These are phyloP conservation scores for Agrotis clavis DNA, from an alignment of 2,888 invertebrate species.

Conservation along the genomic window DNA sequence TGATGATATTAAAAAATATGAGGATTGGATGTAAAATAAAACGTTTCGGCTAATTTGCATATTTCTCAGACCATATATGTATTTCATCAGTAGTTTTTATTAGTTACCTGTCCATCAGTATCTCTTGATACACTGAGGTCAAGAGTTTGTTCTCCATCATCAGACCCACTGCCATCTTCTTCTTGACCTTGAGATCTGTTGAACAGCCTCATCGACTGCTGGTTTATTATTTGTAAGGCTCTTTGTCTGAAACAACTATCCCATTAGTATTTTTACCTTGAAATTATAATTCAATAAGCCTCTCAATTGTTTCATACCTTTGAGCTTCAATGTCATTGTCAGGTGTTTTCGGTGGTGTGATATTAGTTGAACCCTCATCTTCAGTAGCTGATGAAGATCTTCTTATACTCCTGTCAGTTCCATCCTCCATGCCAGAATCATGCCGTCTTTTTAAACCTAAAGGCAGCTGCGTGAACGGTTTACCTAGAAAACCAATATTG, in stretches of 20 bases:
- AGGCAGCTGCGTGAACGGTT: conserved; percentile 87
- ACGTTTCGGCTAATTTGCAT: conserved; percentile 37
- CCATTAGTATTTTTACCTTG: conserved; percentile 17
- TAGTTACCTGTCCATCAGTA: conserved; percentile 86
- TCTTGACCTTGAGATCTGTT: conserved; percentile 84
- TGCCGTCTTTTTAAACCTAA: conserved; percentile 85
- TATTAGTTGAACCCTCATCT: conserved; percentile 88
- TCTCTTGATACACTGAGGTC: conserved; percentile 89
- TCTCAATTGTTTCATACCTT: conserved; percentile 72
- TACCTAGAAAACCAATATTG: conserved; percentile 74
- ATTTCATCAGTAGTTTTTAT: conserved; percentile 16
- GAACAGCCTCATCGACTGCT: conserved; percentile 87
- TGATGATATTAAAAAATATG: conserved; percentile 49
- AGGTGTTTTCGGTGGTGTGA: conserved; percentile 89
- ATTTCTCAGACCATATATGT: conserved; percentile 20
- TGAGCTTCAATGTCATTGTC: conserved; percentile 88
- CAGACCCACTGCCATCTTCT: conserved; percentile 88
- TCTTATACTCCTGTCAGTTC: conserved; percentile 81
- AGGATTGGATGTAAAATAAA: conserved; percentile 32
- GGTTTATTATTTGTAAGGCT: conserved; percentile 87
- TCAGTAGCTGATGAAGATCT: conserved; percentile 89
- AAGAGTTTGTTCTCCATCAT: conserved; percentile 89
- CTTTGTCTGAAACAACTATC: conserved; percentile 81
- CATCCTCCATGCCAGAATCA: conserved; percentile 85
- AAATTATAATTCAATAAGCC: not conserved